These are phyloP conservation scores for Myripristis jacobus DNA, from an alignment of 2,797 vertebrate genomes.

Conservation along the genomic window DNA sequence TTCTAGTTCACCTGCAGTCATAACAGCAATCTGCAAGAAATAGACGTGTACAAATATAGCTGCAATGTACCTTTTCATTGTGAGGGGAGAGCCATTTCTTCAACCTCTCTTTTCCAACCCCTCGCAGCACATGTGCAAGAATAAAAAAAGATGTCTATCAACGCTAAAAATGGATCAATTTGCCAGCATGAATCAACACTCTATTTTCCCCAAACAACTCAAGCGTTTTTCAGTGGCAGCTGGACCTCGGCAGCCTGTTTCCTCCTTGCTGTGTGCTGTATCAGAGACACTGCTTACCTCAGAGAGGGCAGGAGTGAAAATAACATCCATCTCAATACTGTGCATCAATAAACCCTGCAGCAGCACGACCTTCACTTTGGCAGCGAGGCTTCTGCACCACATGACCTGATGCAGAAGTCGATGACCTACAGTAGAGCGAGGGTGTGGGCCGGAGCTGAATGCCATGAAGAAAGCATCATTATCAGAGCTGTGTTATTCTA, in stretches of 20 bases:
- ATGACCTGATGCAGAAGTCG: background rate
- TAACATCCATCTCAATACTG: constrained; percentile 31
- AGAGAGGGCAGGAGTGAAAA: constrained; percentile 5
- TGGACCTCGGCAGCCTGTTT: constrained; percentile 58
- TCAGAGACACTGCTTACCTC: constrained; percentile 23
- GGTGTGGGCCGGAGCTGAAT: background rate
- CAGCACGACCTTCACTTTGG: background rate
- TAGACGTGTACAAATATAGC: constrained; percentile 43
- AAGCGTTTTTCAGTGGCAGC: constrained; percentile 58
- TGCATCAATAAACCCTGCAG: constrained; percentile 53
- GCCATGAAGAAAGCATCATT: background rate
- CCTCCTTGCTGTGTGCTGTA: constrained; percentile 43
- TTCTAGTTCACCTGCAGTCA: constrained; percentile 30
- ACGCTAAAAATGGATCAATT: constrained; percentile 74
- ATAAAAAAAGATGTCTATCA: constrained; percentile 61
- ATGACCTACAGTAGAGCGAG: background rate
- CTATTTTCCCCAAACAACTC: constrained; percentile 61
- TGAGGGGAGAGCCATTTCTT: constrained; percentile 10
- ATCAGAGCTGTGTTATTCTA: no score
- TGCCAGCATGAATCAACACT: constrained; percentile 70
- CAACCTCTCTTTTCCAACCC: constrained; percentile 60
- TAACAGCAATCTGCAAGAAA: constrained; percentile 30
- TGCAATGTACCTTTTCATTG: constrained; percentile 17
- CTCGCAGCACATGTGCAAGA: constrained; percentile 42
- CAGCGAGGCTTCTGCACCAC: background rate